A percentile compares a stretch with the other conserved stretches of the same genome.
phyloP scores from a whole-genome alignment of 1,140 invertebrate genomes.

The Megalonaias nervosa region DNA sequence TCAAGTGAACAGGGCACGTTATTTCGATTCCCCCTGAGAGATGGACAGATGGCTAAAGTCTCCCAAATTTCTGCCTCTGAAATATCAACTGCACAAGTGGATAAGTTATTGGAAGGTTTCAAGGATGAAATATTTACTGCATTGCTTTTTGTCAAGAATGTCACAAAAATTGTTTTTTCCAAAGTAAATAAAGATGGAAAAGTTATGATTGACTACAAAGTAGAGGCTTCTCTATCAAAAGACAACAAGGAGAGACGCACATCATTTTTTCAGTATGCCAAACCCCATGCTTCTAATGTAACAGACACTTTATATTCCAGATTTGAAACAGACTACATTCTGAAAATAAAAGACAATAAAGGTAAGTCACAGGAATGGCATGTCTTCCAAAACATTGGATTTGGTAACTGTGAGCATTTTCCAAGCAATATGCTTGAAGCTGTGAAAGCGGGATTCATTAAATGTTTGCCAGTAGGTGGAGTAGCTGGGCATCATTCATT shows the following conservation, averaged over 20 bases:
- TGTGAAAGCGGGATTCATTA: conserved; percentile 16
- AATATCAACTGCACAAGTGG: conserved; percentile 12
- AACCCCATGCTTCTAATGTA: no score
- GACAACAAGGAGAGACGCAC: neutral
- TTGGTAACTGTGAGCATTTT: conserved; percentile 14
- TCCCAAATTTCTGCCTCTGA: no score
- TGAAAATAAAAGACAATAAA: conserved; percentile 25
- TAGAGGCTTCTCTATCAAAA: conserved; percentile 10
- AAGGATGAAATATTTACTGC: conserved; percentile 50
- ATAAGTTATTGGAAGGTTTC: conserved; percentile 47
- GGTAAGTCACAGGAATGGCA: conserved; percentile 38
- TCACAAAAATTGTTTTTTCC: conserved; percentile 48
- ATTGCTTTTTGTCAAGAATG: conserved; percentile 58
- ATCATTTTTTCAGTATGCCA: neutral
- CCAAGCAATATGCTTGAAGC: conserved; percentile 1
- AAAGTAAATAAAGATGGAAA: conserved; percentile 37
- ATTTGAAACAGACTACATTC: conserved; percentile 25
- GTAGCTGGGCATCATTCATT: conserved; percentile 42
- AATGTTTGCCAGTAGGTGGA: conserved; percentile 56
- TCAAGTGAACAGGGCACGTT: conserved; percentile 21
- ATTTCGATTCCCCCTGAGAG: conserved; percentile 42
- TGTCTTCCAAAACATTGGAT: conserved; percentile 51
- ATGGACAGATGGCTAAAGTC: neutral
- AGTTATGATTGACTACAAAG: conserved; percentile 27
- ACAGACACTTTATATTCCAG: neutral